Evolutionary conservation across 2,797 vertebrate genomes (phyloP).

Genomic region (Pelodytes ibericus): DNA sequence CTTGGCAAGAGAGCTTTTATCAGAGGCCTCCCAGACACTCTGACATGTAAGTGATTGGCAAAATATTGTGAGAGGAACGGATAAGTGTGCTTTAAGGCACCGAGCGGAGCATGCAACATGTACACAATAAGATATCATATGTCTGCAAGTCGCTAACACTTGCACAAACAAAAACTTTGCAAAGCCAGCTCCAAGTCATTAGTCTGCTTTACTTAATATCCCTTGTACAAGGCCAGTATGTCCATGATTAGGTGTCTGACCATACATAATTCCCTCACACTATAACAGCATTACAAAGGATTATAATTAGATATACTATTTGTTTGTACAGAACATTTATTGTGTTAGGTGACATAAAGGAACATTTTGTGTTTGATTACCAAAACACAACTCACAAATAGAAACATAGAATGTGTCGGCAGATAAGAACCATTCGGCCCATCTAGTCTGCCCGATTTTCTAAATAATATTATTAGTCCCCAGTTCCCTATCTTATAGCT

Average conservation of each 20-base stretch:
- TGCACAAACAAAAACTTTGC: slow-evolving; percentile 42
- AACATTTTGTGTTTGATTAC: not conserved
- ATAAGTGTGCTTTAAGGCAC: slow-evolving; percentile 17
- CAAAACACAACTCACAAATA: not conserved
- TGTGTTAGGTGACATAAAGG: not conserved
- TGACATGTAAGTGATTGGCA: slow-evolving; percentile 45
- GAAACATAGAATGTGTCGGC: too few relatives aligned
- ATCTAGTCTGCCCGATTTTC: too few relatives aligned
- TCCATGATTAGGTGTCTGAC: slow-evolving; percentile 23
- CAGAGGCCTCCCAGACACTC: slow-evolving; percentile 20
- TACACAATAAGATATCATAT: slow-evolving; percentile 25
- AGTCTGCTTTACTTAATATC: slow-evolving; percentile 28
- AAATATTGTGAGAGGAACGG: slow-evolving; percentile 41
- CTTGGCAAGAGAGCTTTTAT: slow-evolving; percentile 11
- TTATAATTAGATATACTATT: slow-evolving; percentile 8
- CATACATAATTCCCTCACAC: not conserved
- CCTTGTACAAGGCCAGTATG: slow-evolving; percentile 27
- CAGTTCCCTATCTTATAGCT: too few relatives aligned
- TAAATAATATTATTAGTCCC: too few relatives aligned
- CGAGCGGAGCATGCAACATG: slow-evolving; percentile 3
- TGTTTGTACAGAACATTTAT: not conserved
- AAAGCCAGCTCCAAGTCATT: slow-evolving; percentile 21
- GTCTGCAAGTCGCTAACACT: slow-evolving; percentile 35
- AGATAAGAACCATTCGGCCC: too few relatives aligned
- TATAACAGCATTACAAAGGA: not conserved